Evolutionary conservation across 2,888 invertebrate species (phyloP), one percentile per base, ranked within the genome.

Genomic region (Ephialtes manifestator): DNA sequence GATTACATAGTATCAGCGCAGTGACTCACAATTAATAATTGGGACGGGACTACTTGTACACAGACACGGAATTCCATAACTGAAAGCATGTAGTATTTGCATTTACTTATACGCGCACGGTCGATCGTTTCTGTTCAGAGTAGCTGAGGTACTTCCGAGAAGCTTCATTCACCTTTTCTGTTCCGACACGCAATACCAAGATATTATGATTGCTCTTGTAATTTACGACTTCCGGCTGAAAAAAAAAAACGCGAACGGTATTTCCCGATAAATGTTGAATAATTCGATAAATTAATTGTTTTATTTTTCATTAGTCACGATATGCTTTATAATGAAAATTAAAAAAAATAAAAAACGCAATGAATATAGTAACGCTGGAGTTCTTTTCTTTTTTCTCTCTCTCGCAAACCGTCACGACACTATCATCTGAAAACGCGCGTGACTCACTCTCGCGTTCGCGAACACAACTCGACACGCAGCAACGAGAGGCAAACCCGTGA

Each of bases 141-240:
- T 48, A 11, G 60, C 43, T 13, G n/a, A 35, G n/a, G 15, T n/a
- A 65, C 58, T 85, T 85, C 83, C 65, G 20, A 71, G 83, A 85
- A 85, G 28, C 76, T 72, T 85, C 76, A 85, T 81, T 85, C 85
- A 83, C 72, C 53, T 71, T 79, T 74, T 55, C 28, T 39, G 35
- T 48, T 53, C 28, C 18, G n/a, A 53, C 43, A 65, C 35, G 51
- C 46, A 46, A 51, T n/a, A 63, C 53, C 65, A 31, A 35, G 15
- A n/a, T 18, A n/a, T 20, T 43, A 13, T 65, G 18, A 63, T 63
- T 35, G 35, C 31, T 65, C 39, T 20, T 3, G 24, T 35, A 48
- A 76, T 81, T 75, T 46, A 75, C 60, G 60, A 81, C 63, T 63
- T 71, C 46, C 81, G 75, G 28, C 58, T n/a, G n/a, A n/a, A n/a